Percentiles rank a stretch among this genome's conserved stretches.
Conservation (phyloP, 2,797 vertebrate species). For the Anisognathus igniventris region DNA sequence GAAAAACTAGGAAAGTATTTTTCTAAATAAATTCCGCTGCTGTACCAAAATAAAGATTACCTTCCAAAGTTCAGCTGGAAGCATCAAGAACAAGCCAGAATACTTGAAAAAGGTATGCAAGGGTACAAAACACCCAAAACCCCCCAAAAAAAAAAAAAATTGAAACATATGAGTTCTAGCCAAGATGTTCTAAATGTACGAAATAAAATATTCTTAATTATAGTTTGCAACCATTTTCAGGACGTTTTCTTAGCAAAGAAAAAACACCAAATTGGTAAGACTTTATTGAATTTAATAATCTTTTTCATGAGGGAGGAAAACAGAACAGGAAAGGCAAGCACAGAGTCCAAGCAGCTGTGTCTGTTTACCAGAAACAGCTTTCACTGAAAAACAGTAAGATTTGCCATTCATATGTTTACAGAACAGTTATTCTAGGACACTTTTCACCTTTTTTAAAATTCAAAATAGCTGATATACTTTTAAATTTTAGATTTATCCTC, state of each 20-base stretch:
- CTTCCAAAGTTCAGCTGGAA: background rate
- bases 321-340: background rate
- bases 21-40: background rate
- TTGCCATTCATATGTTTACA: background rate
- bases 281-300: background rate
- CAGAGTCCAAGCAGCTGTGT: background rate
- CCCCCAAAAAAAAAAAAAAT: background rate
- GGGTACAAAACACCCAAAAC: background rate
- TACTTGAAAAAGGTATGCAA: background rate
- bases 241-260: background rate
- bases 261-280: background rate
- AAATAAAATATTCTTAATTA: background rate
- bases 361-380: background rate
- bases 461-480: background rate
- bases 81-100: background rate
- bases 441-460: background rate
- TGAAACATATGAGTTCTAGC: background rate
- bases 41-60: background rate
- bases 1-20: background rate
- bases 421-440: background rate
- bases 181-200: background rate
- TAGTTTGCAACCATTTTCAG: background rate
- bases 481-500: background rate
- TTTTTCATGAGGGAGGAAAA: background rate
- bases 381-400: background rate